Evolutionary conservation across 2,888 invertebrate species (phyloP), one percentile per base, ranked within the genome.

Genomic region (Sarcophaga carnaria): DNA sequence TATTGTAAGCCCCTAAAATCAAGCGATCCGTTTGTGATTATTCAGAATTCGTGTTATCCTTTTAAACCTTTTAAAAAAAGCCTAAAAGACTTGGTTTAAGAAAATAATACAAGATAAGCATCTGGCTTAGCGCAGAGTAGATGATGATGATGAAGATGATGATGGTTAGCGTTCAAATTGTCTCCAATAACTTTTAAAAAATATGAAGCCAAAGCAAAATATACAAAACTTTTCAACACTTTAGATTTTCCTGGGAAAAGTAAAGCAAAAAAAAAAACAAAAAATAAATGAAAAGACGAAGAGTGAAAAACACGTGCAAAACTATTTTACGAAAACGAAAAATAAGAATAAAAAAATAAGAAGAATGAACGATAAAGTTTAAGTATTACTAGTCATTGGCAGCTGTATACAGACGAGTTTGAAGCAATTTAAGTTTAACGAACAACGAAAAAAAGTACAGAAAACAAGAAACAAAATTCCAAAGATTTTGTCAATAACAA

Each of bases 371-470:
- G 45, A 64, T 72, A 45, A 84, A 84, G 71, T 87, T 87, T 84
- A 87, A 82, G 71, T 75, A 82, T 82, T 79, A 60, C 87, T 71
- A 79, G 87, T 87, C 84, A 87, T 87, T 76, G 87, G 87, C 87
- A 87, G 87, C 87, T 84, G 84, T 64, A 84, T 81, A 37, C 37
- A 60, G 81, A 87, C 67, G 86, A 79, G 81, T 82, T 79, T 54
- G 71, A 78, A 84, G 79, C 84, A 87, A 84, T 81, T 87, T 83
- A 83, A 86, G 74, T 86, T 86, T 82, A 54, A 54, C 54, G 70
- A 25, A 27, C 25, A 45, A 76, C 25, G 47, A 25, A 69, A 79
- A 47, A n/a, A 49, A 70, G 22, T 10, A 4, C 10, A 27, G 6
- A 60, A 67, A 47, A 12, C 4, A 20, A 64, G 45, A 60, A 45